Evolutionary conservation across 2,113 vertebrate genomes (phyloP), one percentile per base, ranked within the genome.

Genomic region (Natator depressus): DNA sequence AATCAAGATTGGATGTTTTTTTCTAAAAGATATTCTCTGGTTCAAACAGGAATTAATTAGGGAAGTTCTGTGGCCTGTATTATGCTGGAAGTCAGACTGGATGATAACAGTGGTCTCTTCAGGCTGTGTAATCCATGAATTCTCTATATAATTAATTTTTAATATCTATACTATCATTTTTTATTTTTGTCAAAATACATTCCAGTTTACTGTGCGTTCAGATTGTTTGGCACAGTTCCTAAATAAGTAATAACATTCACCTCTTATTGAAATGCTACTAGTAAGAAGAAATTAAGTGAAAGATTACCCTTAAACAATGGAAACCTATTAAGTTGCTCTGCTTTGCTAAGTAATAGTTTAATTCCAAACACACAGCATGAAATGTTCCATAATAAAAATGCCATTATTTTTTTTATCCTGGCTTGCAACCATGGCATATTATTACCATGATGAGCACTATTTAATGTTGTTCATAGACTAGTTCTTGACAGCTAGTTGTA

Each of bases 81-180:
- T 72, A n/a, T 72, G n/a, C n/a, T 38, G n/a, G 19, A 72, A 38
- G 4, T 38, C 65, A 72, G 19, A 72, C n/a, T 72, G n/a, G 35
- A 38, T 38, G 65, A 72, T n/a, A 19, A n/a, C 62, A 65, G 62
- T n/a, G 35, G 14, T 69, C 16, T 35, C 31, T 69, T n/a, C 35
- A n/a, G 16, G 35, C 16, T 8, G n/a, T 69, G 35, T 69, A 10
- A 22, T n/a, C 17, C 35, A 17, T 65, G 16, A 65, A 65, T 65
- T 6, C 17, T 6, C 80, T 20, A 31, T 79, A 82, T 93, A 83
- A 81, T 13, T 55, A 11, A 35, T 5, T 49, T 80, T 78, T 47
- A 47, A n/a, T 42, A 42, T 54, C 87, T 90, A 85, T 87, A 16
- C 90, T 47, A 80, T 85, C 22, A 92, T 86, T 89, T 89, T 91